Evolutionary conservation across 2,113 vertebrate genomes (phyloP).

Genomic region (Ivindomyrus marchei): DNA sequence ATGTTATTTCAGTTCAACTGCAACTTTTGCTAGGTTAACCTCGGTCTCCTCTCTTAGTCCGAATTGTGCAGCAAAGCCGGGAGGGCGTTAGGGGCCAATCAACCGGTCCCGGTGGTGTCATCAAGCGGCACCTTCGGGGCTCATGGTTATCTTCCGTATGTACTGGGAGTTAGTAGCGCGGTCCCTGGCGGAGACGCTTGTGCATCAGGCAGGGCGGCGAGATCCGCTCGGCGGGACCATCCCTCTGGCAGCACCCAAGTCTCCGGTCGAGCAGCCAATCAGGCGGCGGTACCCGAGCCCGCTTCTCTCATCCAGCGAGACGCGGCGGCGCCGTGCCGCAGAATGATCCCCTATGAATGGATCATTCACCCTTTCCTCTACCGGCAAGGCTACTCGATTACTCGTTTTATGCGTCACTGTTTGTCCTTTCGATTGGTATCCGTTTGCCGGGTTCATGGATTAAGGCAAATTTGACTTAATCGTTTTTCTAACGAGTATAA

Average conservation of each 20-base stretch:
- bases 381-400: neutral
- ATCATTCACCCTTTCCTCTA: neutral
- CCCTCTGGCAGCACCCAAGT: neutral
- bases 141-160: neutral
- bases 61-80: neutral
- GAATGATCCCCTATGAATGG: neutral
- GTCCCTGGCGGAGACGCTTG: neutral
- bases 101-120: neutral
- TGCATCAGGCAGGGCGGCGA: neutral
- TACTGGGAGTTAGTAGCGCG: neutral
- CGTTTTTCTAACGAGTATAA: neutral
- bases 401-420: neutral
- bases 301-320: neutral
- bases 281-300: neutral
- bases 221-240: neutral
- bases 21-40: neutral
- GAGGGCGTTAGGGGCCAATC: neutral
- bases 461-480: neutral
- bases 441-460: neutral
- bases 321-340: neutral
- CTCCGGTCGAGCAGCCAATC: slow-evolving; percentile 1
- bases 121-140: neutral
- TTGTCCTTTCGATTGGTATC: neutral
- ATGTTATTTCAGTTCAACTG: neutral
- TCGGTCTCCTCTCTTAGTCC: neutral